A percentile compares a stretch with the other conserved stretches of the same genome.
Conservation (phyloP, 1,140 invertebrate genomes). For the Zaprionus kolodkinae region DNA sequence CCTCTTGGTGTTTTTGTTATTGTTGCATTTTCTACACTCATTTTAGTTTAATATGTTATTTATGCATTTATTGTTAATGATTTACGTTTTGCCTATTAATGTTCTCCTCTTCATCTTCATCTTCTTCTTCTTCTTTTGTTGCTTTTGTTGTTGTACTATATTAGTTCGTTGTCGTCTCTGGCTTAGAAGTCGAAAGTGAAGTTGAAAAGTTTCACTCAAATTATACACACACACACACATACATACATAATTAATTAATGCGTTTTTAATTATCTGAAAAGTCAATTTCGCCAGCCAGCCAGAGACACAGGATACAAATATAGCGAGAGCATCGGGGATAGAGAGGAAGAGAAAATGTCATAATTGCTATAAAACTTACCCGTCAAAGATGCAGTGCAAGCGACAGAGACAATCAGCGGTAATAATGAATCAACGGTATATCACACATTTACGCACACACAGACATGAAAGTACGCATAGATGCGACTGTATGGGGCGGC, state of each 20-base stretch:
- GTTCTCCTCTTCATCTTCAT: constrained; percentile 20
- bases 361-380: constrained; percentile 49
- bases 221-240: constrained; percentile 31
- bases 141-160: constrained; percentile 13
- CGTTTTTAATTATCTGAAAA: constrained; percentile 63
- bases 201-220: constrained; percentile 72
- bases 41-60: constrained; percentile 55
- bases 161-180: constrained; percentile 15
- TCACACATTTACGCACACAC: constrained; percentile 5
- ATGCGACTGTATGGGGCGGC: constrained; percentile 22
- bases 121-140: constrained; percentile 2
- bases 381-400: constrained; percentile 14
- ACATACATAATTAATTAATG: constrained; percentile 68
- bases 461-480: background rate
- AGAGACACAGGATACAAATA: constrained; percentile 15
- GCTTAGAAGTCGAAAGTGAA: constrained; percentile 75
- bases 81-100: constrained; percentile 64
- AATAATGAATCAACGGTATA: constrained; percentile 57
- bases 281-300: constrained; percentile 41
- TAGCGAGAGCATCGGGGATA: background rate
- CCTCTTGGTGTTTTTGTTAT: constrained; percentile 21
- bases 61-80: constrained; percentile 66
- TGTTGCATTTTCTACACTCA: constrained; percentile 43
- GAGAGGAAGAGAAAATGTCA: constrained; percentile 17
- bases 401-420: constrained; percentile 36